Conservation (phyloP, 1,140 invertebrate species). For the Drosophila chauvacae region DNA sequence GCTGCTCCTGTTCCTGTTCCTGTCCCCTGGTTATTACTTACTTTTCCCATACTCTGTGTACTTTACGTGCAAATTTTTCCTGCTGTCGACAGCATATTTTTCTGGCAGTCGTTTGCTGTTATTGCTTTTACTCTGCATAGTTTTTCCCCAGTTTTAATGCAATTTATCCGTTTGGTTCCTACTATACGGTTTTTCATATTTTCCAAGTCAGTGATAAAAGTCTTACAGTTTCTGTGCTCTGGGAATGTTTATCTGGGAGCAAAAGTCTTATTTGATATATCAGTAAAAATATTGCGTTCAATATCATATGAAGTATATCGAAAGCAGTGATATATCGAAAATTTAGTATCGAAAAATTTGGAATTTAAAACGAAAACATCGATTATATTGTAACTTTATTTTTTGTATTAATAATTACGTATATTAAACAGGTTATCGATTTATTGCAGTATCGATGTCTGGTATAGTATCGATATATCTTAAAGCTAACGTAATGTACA, state of each 20-base stretch:
- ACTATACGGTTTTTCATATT: background rate
- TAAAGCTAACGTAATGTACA: too few species aligned
- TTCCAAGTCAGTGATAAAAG: too few species aligned
- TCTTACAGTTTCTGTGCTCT: too few species aligned
- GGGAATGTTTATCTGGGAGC: too few species aligned
- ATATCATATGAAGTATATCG: too few species aligned
- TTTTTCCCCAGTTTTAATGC: background rate
- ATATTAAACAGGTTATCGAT: background rate
- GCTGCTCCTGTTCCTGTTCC: background rate
- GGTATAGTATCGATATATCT: background rate
- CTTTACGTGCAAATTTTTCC: constrained; percentile 11
- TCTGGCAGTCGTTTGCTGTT: background rate
- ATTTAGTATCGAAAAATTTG: too few species aligned
- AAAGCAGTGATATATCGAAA: too few species aligned
- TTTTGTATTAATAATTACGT: too few species aligned
- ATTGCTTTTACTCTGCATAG: background rate
- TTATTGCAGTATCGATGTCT: background rate
- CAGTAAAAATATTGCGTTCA: too few species aligned
- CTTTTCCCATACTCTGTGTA: constrained; percentile 3
- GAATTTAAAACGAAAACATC: too few species aligned
- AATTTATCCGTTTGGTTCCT: background rate
- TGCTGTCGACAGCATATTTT: constrained; percentile 1
- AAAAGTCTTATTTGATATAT: too few species aligned
- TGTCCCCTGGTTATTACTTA: constrained; percentile 9
- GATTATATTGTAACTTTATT: too few species aligned